These are phyloP conservation scores for Meriones unguiculatus DNA, from an alignment of 2,113 vertebrate genomes.

Conservation along the genomic window DNA sequence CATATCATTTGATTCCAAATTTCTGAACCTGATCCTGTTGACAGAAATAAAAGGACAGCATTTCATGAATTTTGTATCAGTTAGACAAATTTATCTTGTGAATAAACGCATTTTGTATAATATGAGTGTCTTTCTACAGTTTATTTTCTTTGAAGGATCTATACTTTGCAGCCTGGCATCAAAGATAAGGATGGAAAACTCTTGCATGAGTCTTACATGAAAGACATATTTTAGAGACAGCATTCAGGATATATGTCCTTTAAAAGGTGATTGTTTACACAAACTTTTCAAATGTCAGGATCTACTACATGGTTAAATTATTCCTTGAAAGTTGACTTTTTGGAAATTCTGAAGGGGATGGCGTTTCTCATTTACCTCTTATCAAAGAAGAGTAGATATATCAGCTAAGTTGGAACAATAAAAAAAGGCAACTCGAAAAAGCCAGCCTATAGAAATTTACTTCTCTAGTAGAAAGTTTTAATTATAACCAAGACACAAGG, in stretches of 20 bases:
- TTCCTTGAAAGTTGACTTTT: not conserved
- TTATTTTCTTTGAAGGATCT: not conserved
- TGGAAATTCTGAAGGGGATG: not conserved
- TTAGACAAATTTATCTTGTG: not conserved
- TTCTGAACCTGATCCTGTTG: not conserved
- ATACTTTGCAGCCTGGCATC: not conserved
- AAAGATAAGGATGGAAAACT: not conserved
- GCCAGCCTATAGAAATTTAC: not conserved
- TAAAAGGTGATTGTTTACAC: not conserved
- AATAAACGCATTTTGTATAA: not conserved
- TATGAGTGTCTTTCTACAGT: not conserved
- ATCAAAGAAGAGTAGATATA: not conserved
- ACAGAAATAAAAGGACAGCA: not conserved
- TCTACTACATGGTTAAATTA: not conserved
- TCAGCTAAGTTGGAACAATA: not conserved
- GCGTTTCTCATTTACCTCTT: not conserved
- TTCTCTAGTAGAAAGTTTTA: not conserved
- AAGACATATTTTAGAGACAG: not conserved
- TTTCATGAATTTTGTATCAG: not conserved
- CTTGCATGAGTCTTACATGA: not conserved
- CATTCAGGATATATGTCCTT: not conserved
- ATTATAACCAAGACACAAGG: not conserved
- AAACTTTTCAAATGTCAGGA: not conserved
- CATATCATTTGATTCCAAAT: not conserved
- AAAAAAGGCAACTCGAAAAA: constrained; percentile 9